Percentiles rank a stretch among this genome's conserved stretches.
Conservation (phyloP, 2,113 vertebrate species). For the Passer domesticus region DNA sequence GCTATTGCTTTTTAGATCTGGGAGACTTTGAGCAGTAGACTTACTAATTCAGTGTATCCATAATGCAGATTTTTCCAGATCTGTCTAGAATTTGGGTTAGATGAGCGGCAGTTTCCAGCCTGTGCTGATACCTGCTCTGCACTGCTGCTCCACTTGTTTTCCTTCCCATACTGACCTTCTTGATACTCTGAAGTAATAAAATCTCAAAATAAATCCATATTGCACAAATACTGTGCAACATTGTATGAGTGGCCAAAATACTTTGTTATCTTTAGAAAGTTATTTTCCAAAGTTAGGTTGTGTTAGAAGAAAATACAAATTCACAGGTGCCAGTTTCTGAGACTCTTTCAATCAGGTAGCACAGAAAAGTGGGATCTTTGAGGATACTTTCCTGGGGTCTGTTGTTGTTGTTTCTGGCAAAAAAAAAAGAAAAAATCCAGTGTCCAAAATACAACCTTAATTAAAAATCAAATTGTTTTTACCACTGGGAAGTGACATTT, state of each 20-base stretch:
- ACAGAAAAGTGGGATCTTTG: not conserved
- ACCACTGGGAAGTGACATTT: not conserved
- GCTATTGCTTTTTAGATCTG: not conserved
- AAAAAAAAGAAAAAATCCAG: not conserved
- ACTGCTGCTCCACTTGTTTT: not conserved
- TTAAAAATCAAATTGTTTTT: not conserved
- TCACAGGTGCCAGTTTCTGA: not conserved
- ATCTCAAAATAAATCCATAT: not conserved
- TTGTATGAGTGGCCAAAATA: not conserved
- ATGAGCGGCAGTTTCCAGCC: fast-evolving
- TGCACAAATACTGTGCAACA: not conserved
- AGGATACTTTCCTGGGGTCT: not conserved
- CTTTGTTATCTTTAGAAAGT: not conserved
- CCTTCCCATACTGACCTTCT: not conserved
- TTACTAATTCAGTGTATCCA: not conserved
- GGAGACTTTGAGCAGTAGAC: not conserved
- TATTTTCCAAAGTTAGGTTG: not conserved
- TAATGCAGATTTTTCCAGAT: not conserved
- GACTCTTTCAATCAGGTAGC: not conserved
- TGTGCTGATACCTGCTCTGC: not conserved
- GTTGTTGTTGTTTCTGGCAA: not conserved
- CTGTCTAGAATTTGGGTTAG: not conserved
- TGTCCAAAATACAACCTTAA: not conserved
- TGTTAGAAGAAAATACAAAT: not conserved
- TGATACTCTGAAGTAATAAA: not conserved